phyloP scores from a whole-genome alignment of 2,113 vertebrate species.

The Amblyornis subalaris region DNA sequence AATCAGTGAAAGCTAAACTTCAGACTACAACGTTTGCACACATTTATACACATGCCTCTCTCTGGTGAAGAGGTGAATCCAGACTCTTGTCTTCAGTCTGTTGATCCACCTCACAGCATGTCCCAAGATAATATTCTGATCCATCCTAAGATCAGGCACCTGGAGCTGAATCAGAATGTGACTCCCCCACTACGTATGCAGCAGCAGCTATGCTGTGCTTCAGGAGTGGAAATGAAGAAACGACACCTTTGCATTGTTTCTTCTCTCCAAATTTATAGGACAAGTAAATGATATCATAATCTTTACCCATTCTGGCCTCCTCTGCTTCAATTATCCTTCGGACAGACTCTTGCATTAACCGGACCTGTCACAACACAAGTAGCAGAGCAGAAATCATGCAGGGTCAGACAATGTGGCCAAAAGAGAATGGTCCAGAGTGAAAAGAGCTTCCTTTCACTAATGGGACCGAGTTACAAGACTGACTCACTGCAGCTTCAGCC shows the following conservation, averaged over 20 bases:
- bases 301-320: constrained; percentile 93
- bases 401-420: neutral
- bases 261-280: neutral
- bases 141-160: neutral
- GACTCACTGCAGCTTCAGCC: constrained; percentile 92
- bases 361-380: constrained; percentile 74
- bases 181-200: accelerated
- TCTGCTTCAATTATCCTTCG: constrained; percentile 94
- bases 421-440: neutral
- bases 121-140: neutral
- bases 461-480: neutral
- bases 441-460: neutral
- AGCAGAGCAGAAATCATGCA: neutral
- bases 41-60: neutral
- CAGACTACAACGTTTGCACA: neutral
- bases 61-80: neutral
- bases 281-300: neutral
- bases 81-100: neutral
- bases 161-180: neutral
- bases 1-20: neutral
- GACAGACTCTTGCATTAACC: constrained; percentile 97
- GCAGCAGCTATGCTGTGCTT: neutral
- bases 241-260: neutral
- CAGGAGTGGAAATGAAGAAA: neutral
- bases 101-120: neutral